Base-by-base conservation (phyloP, 2,113 vertebrate genomes). In the Dascyllus trimaculatus region DNA sequence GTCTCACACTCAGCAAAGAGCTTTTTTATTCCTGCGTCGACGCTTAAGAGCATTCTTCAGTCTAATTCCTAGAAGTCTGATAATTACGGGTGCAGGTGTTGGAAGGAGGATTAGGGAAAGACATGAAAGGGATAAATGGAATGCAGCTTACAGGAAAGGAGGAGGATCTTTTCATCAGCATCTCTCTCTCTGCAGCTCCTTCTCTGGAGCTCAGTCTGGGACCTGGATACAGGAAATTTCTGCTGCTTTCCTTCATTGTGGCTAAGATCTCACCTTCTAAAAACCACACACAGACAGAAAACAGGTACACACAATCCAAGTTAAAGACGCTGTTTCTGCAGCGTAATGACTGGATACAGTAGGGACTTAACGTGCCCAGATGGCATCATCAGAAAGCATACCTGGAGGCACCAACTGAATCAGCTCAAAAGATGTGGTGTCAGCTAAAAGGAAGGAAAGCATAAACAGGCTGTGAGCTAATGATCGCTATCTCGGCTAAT, bases 401-500 rank as follows among this genome's bases (percentile, higher is more conserved):
- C 97, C 97, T 97, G 97, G 96, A 91, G 96, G 96, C 93, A 96
- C 38, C 22, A 96, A 94, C 68, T 98, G 97, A 95, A 97, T 96
- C 92, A 99, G 94, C 94, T 98, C 96, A 92, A 99, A 96, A 89
- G 93, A 89, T 80, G 96, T 94, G 77, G 96, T 96, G 94, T 98
- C 97, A 96, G 95, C 97, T 98, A 89, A 85, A 91, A 95, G 77
- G 85, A 81, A 71, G 81, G 81, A 89, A 87, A 82, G 75, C 64
- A 87, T 65, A 91, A 82, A 90, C 24, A 86, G 69, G 78, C 51
- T 29, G 46, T 87, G 65, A 90, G 80, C 81, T 87, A 87, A 89
- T 87, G 84, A 88, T 85, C 57, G 61, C 83, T 73, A 88, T 85
- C 83, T 56, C 71, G 57, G 63, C 85, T 86, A 88, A 91, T 85